These are phyloP conservation scores for Uromys caudimaculatus DNA, from an alignment of 2,797 vertebrate species.

Conservation along the genomic window DNA sequence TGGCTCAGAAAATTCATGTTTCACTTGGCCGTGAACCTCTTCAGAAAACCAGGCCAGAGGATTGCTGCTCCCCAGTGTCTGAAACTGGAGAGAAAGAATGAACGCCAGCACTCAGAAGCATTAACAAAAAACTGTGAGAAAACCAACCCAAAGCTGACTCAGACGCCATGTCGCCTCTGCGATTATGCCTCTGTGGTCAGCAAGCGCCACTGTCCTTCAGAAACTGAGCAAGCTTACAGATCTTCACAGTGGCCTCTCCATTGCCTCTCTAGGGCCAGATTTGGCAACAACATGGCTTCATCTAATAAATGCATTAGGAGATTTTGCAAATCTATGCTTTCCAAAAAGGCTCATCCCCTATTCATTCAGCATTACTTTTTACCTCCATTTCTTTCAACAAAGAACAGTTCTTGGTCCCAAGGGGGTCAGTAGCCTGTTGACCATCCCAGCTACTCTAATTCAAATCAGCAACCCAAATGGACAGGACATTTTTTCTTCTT, in stretches of 20 bases:
- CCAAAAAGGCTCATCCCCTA: constrained; percentile 85
- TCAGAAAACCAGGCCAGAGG: constrained; percentile 44
- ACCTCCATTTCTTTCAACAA: constrained; percentile 87
- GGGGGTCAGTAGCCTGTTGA: constrained; percentile 85
- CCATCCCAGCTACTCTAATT: constrained; percentile 87
- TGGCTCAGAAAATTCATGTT: constrained; percentile 29
- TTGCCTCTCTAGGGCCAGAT: constrained; percentile 83
- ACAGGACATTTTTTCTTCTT: constrained; percentile 81
- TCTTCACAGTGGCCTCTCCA: background rate
- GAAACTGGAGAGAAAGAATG: constrained; percentile 63
- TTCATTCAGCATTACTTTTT: constrained; percentile 87
- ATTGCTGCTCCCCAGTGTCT: constrained; percentile 57
- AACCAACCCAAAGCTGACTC: constrained; percentile 33
- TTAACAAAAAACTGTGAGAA: constrained; percentile 52
- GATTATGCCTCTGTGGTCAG: background rate
- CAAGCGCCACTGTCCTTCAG: background rate
- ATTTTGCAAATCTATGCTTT: constrained; percentile 88
- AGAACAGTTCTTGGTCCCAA: constrained; percentile 86
- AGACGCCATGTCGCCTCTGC: constrained; percentile 7
- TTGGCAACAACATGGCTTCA: constrained; percentile 84
- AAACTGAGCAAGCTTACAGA: constrained; percentile 49
- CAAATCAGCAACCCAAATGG: constrained; percentile 82
- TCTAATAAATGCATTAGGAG: constrained; percentile 82
- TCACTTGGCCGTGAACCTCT: constrained; percentile 62
- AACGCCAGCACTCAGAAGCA: background rate